Conservation (phyloP, 2,888 invertebrate species). For the Agriopis marginaria region DNA sequence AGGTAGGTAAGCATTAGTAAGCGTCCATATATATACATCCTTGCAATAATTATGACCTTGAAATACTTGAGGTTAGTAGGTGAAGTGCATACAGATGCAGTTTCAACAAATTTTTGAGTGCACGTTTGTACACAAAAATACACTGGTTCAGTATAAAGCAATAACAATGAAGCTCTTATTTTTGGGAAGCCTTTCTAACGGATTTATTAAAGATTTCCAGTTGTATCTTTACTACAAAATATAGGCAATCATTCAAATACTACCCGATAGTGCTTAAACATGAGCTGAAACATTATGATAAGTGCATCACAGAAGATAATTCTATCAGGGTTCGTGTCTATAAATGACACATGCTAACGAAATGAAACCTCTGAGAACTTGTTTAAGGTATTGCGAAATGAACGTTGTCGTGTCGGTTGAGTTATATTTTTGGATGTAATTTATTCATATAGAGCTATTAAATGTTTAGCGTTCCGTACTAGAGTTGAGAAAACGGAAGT, state of each 20-base stretch:
- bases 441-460: slow-evolving; percentile 26
- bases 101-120: neutral
- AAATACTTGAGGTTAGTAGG: neutral
- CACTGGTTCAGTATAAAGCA: too few species aligned
- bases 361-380: slow-evolving; percentile 42
- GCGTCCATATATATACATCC: neutral
- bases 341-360: slow-evolving; percentile 40
- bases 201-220: too few species aligned
- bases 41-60: neutral
- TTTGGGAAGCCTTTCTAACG: neutral
- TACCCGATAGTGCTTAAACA: neutral
- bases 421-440: slow-evolving; percentile 30
- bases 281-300: neutral
- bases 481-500: slow-evolving; percentile 20
- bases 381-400: slow-evolving; percentile 44
- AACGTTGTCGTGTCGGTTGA: slow-evolving; percentile 30
- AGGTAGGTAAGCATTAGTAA: slow-evolving; percentile 4
- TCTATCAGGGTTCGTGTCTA: slow-evolving; percentile 25
- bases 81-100: neutral
- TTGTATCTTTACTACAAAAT: too few species aligned
- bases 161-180: neutral
- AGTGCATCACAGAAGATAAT: neutral
- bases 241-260: neutral
- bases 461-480: slow-evolving; percentile 17
- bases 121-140: neutral